Evolutionary conservation across 2,113 vertebrate genomes (phyloP), one percentile per base, ranked within the genome.

Genomic region (Zingel zingel): DNA sequence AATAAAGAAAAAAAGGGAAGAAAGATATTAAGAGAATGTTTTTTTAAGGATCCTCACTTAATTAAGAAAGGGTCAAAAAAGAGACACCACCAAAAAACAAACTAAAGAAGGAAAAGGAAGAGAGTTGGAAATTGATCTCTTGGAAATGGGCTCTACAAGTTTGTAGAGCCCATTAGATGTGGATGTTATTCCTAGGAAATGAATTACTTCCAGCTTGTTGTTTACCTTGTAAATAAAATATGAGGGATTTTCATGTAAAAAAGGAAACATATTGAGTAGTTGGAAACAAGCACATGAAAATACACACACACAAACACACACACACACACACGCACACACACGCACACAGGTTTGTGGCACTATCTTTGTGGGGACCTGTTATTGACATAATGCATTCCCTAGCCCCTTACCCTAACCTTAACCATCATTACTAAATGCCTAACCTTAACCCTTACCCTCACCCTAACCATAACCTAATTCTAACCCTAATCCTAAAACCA

Each of bases 281-380:
- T 74, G 7, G 18, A 77, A 53, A 73, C 9, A 0, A 39, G 53
- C 51, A 58, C 3, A 43, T 50, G 16, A 63, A 86, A 64, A 39
- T 9, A 39, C 39, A 39, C 39, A 39, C 39, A 39, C 8, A 33
- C 30, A 33, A 4, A 33, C 30, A 33, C 30, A 33, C 30, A 5
- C 30, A 33, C 30, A 5, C 30, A 33, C 30, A 5, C 30, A 33
- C 5, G 6, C 30, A 33, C 30, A 33, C 30, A 33, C 30, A 33
- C 6, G 4, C 30, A 33, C 30, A 33, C 30, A 33, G 25, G 25
- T 25, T 25, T 25, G 25, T 25, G 25, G 25, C 25, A 25, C 25
- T 25, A 25, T 25, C 25, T 25, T 25, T 25, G 25, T 25, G 25
- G 25, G 25, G 25, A 25, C 25, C 25, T 25, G 25, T 25, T 2